Evolutionary conservation across 2,113 vertebrate genomes (phyloP), one percentile per base, ranked within the genome.

Genomic region (Anthoscopus minutus): DNA sequence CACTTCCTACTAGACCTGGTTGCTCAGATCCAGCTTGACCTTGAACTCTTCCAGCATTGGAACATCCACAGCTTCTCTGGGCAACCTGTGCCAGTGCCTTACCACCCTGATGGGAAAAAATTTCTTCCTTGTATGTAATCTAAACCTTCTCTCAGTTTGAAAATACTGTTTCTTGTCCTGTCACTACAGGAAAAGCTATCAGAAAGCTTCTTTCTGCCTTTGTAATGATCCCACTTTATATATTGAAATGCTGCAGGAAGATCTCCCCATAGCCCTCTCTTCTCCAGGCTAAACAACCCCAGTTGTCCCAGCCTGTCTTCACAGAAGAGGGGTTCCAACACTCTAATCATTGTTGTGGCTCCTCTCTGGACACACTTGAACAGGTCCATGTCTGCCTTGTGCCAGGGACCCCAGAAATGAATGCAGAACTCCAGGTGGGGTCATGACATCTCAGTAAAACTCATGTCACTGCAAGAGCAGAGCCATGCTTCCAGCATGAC

Each of bases 401-500:
- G 38, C 25, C 56, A 28, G 23, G 60, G 16, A 20, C 11, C 21
- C 33, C 58, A 56, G 67, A 81, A 35, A 21, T 72, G 35, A 7
- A 15, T 67, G 17, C 33, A 53, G 24, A n/a, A 45, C 8, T 89
- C 15, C 33, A 57, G 11, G 2, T 56, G 77, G 18, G 44, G 23
- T 65, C 38, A n/a, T 45, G 44, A 15, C 1, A 2, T 42, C 35
- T 38, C 28, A 37, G 28, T 42, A 50, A 57, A 82, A 48, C 30
- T 72, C 66, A 23, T 0, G 0, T 64, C 15, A 40, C 18, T 76
- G 23, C 0, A 3, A 57, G 62, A 79, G 30, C 0, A 28, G 62
- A 65, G 48, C 31, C 38, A 1, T 0, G 0, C 35, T 70, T 86
- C 20, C 45, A 33, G 15, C 4, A 4, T 69, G 31, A 24, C 10